Percentiles rank a stretch among this genome's conserved stretches.
These are phyloP conservation scores for Morone saxatilis DNA, from an alignment of 2,113 vertebrate species.

Conservation along the genomic window DNA sequence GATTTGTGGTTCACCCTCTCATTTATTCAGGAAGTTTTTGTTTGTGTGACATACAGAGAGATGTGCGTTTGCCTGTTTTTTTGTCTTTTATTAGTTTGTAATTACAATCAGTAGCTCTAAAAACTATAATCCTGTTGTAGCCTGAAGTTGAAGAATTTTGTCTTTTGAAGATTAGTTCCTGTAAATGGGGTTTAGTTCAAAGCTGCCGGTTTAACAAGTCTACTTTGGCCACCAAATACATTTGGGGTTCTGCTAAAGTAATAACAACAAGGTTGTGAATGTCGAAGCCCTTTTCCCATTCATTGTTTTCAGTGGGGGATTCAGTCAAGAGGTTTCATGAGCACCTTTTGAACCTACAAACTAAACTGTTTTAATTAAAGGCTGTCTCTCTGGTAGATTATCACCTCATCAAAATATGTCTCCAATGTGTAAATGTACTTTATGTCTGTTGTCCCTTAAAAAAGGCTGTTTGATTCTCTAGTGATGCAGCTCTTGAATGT, in stretches of 20 bases:
- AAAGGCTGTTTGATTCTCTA: not conserved
- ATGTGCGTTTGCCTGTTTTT: constrained; percentile 51
- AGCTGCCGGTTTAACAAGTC: constrained; percentile 65
- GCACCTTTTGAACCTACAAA: constrained; percentile 5
- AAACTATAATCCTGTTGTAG: constrained; percentile 67
- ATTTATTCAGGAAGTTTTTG: constrained; percentile 39
- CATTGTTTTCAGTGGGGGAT: constrained; percentile 25
- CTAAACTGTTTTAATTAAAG: not conserved
- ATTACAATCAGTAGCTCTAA: constrained; percentile 71
- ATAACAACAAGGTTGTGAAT: constrained; percentile 46
- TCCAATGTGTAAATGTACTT: no score
- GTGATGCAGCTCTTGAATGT: not conserved
- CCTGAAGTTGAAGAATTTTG: constrained; percentile 62
- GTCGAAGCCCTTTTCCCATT: constrained; percentile 11
- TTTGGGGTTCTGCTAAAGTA: constrained; percentile 49
- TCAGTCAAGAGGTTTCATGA: constrained; percentile 6
- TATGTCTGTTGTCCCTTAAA: not conserved
- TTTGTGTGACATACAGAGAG: constrained; percentile 37
- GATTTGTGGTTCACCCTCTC: constrained; percentile 7
- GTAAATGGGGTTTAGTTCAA: constrained; percentile 73
- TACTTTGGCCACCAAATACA: constrained; percentile 53
- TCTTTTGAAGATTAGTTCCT: constrained; percentile 81
- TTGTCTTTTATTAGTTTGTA: constrained; percentile 68
- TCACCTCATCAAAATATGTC: not conserved
- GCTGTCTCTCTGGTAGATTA: not conserved